phyloP scores from a whole-genome alignment of 1,140 invertebrate species.

The Hyphantria cunea region DNA sequence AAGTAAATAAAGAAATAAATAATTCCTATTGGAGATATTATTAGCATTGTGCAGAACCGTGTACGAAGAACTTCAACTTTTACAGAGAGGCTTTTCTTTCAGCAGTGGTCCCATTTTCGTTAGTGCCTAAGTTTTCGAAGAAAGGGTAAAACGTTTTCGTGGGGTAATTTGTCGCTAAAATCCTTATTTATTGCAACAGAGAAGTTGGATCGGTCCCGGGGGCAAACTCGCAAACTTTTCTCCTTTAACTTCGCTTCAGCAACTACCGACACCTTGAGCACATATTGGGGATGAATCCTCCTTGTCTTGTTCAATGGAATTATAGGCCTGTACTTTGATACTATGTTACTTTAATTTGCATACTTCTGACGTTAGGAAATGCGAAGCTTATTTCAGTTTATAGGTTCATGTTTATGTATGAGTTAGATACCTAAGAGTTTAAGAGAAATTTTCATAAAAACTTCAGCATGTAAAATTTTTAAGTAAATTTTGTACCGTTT shows the following conservation, averaged over 20 bases:
- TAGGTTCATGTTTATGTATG: too few species aligned
- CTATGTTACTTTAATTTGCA: constrained; percentile 42
- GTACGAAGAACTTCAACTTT: not conserved
- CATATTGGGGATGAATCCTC: constrained; percentile 76
- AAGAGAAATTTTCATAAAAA: too few species aligned
- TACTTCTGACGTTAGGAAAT: constrained; percentile 3
- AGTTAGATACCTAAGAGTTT: too few species aligned
- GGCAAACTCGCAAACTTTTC: constrained; percentile 70
- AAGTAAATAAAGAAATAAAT: too few species aligned
- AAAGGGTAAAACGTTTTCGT: constrained; percentile 68
- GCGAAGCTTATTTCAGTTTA: too few species aligned
- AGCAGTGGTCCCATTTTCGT: constrained; percentile 51
- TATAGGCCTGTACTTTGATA: constrained; percentile 70
- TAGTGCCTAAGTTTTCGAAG: constrained; percentile 61
- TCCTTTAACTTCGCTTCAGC: constrained; percentile 73
- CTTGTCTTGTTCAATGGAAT: constrained; percentile 71
- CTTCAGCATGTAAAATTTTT: too few species aligned
- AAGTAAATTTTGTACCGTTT: too few species aligned
- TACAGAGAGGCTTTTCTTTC: constrained; percentile 7
- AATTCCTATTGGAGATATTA: not conserved
- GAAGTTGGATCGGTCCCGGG: constrained; percentile 74
- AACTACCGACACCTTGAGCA: constrained; percentile 71
- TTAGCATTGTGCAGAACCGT: not conserved
- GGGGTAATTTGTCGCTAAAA: constrained; percentile 79
- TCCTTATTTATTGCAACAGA: constrained; percentile 78